phyloP scores from a whole-genome alignment of 1,140 invertebrate genomes.

The Hesperophylax magnus region DNA sequence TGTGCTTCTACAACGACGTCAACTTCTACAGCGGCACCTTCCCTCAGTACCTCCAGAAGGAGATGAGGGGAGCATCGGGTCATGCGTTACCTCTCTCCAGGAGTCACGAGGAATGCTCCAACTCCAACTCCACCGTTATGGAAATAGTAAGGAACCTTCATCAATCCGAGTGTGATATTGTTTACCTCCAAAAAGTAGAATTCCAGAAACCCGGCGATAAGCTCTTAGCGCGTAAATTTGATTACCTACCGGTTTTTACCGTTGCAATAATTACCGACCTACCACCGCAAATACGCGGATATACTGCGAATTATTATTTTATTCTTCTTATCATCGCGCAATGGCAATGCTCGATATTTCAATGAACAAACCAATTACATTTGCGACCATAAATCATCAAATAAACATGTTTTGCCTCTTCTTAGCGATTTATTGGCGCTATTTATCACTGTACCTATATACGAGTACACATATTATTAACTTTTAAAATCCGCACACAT shows the following conservation, averaged over 20 bases:
- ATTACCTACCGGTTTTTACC: conserved; percentile 16
- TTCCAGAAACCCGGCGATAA: background rate
- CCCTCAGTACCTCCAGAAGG: conserved; percentile 62
- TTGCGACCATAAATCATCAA: no score
- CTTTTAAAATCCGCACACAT: no score
- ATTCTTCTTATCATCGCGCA: no score
- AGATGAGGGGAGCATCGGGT: conserved; percentile 44
- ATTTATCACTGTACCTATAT: no score
- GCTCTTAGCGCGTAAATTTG: conserved; percentile 6
- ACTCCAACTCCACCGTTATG: conserved; percentile 14
- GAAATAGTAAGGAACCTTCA: conserved; percentile 32
- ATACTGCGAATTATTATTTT: background rate
- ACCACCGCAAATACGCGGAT: background rate
- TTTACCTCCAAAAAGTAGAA: background rate
- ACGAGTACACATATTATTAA: no score
- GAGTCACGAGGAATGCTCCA: background rate
- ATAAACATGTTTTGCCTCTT: no score
- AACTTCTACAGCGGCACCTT: conserved; percentile 69
- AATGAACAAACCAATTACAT: no score
- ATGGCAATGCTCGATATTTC: no score
- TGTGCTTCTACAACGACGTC: conserved; percentile 68
- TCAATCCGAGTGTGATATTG: background rate
- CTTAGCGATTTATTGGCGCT: no score
- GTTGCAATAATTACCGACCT: conserved; percentile 24
- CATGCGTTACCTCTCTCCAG: background rate